phyloP scores from a whole-genome alignment of 1,140 invertebrate genomes.

The Drosophila carrolli region DNA sequence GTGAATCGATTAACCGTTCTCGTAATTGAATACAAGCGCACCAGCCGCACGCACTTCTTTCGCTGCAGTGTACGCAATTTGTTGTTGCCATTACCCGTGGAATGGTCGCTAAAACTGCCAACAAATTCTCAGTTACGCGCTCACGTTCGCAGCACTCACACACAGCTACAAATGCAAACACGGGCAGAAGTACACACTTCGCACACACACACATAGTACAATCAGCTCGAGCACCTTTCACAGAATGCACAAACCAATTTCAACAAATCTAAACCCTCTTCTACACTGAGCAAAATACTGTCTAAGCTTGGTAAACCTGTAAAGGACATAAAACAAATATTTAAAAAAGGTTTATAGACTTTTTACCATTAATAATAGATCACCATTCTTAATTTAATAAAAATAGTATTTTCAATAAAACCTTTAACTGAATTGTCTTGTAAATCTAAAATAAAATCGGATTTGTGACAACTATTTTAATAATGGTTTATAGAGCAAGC shows the following conservation, averaged over 20 bases:
- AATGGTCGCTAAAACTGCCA: slow-evolving; percentile 46
- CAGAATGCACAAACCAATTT: slow-evolving; percentile 45
- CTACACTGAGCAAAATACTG: slow-evolving; percentile 5
- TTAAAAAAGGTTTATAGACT: too few relatives aligned
- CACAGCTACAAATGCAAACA: slow-evolving; percentile 28
- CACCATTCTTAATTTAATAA: too few relatives aligned
- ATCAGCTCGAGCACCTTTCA: slow-evolving; percentile 46
- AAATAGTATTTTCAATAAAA: too few relatives aligned
- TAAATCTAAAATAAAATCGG: too few relatives aligned
- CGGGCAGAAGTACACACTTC: not conserved
- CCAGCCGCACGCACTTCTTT: slow-evolving; percentile 23
- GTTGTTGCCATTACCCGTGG: slow-evolving; percentile 41
- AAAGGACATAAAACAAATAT: too few relatives aligned
- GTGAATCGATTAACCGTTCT: slow-evolving; percentile 48
- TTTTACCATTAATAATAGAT: too few relatives aligned
- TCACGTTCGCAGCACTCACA: slow-evolving; percentile 41
- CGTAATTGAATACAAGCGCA: slow-evolving; percentile 46
- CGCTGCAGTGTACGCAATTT: slow-evolving; percentile 39
- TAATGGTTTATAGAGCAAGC: too few relatives aligned
- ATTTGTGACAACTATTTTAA: too few relatives aligned
- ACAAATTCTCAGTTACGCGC: slow-evolving; percentile 62
- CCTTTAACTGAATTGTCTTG: too few relatives aligned
- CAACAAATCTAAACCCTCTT: slow-evolving; percentile 20
- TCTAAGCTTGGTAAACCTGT: not conserved
- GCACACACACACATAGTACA: slow-evolving; percentile 14